Conservation (phyloP, 2,797 vertebrate species). For the Xerus rutilus region DNA sequence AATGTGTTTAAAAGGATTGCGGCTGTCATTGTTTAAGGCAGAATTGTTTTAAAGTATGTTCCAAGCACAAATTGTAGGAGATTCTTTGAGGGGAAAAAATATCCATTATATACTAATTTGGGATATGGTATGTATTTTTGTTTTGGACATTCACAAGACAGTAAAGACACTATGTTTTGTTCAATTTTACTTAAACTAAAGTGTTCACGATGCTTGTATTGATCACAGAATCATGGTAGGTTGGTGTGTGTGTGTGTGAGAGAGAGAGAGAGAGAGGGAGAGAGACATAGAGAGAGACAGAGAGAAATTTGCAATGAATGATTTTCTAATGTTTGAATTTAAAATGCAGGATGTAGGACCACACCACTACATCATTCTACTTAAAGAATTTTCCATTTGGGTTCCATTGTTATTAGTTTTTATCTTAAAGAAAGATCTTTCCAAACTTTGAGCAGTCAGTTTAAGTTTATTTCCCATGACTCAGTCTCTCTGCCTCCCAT, state of each 20-base stretch:
- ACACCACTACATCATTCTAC: not conserved
- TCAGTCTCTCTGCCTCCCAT: not conserved
- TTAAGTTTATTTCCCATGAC: constrained; percentile 15
- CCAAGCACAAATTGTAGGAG: constrained; percentile 32
- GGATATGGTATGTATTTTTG: not conserved
- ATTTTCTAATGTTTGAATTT: constrained; percentile 27
- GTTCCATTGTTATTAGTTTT: not conserved
- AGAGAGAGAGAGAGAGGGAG: too few relatives aligned
- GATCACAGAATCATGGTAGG: not conserved
- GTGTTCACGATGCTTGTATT: not conserved
- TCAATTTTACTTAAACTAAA: constrained; percentile 3
- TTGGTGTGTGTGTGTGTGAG: not conserved
- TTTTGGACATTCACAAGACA: constrained; percentile 8
- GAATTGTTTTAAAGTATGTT: constrained; percentile 26
- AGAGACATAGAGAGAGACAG: too few relatives aligned
- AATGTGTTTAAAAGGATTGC: not conserved
- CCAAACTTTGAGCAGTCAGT: not conserved
- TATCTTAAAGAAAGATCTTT: not conserved
- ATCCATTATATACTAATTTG: constrained; percentile 18
- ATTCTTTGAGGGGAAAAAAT: not conserved
- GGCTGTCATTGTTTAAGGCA: not conserved
- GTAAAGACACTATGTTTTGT: not conserved
- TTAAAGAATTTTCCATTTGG: not conserved
- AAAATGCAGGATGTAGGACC: not conserved
- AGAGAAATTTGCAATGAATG: not conserved